Base-by-base conservation (phyloP, 2,888 invertebrate genomes). In the Lochmaea capreae region DNA sequence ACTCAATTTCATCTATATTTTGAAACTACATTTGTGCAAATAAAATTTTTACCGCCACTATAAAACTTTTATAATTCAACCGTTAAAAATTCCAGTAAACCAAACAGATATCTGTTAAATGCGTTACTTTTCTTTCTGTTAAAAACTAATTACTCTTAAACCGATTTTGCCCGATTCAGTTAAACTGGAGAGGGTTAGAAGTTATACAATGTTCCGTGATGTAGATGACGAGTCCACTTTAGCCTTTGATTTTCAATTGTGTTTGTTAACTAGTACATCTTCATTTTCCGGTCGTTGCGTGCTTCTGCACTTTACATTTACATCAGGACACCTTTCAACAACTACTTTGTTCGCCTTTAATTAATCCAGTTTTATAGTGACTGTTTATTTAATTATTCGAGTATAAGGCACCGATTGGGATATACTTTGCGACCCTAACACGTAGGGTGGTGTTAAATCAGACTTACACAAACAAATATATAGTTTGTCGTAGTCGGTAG, bases 211-310 rank as follows among this genome's bases (percentile, higher is more conserved):
- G 26, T 26, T 26, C 26, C 26, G 26, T n/a, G n/a, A n/a, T n/a
- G n/a, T n/a, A n/a, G n/a, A n/a, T n/a, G n/a, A n/a, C n/a, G n/a
- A n/a, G n/a, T n/a, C n/a, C n/a, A n/a, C n/a, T n/a, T 39, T 42
- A 42, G 16, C n/a, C 8, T 65, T 69, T 54, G 63, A 54, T 63
- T 70, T 62, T 70, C 63, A 42, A 65, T 70, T 70, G 65, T 58
- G 54, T 65, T 70, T 57, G 43, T 65, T 70, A 65, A 42, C 42
- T 57, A 65, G 65, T 58, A 65, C 65, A 70, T 70, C 70, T 70
- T 65, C 70, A 70, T 70, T 70, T 70, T 65, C 65, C 65, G 63
- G 52, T 43, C 54, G 65, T 70, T 70, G 70, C 70, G 65, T 70
- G 70, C 39, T 61, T n/a, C 16, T 70, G 16, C 14, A 63, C 63